These are phyloP conservation scores for Drosophila ochracea DNA, from an alignment of 2,888 invertebrate genomes.

Conservation along the genomic window DNA sequence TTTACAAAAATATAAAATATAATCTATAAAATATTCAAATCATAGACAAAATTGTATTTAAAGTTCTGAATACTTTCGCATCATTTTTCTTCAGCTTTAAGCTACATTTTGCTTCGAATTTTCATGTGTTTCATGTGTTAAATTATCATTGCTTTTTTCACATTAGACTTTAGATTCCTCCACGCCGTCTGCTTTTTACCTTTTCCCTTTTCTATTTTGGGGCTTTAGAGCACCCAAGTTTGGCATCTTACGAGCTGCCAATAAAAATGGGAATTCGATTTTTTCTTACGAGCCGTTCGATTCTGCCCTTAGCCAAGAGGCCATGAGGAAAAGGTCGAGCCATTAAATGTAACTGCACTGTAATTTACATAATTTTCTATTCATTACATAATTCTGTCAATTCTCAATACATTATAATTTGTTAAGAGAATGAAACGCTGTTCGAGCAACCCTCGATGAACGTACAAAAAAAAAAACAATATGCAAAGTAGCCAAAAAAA, in stretches of 20 bases:
- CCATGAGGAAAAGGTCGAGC: constrained; percentile 64
- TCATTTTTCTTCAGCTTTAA: constrained; percentile 1
- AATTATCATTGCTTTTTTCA: constrained; percentile 28
- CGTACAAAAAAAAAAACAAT: constrained; percentile 29
- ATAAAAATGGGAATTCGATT: constrained; percentile 64
- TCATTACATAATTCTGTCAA: constrained; percentile 85
- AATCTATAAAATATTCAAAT: neutral
- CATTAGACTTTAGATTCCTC: constrained; percentile 14
- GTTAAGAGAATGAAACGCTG: constrained; percentile 61
- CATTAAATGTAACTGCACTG: constrained; percentile 84
- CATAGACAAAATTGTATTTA: neutral
- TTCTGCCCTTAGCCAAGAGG: constrained; percentile 23
- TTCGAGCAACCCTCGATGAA: constrained; percentile 41
- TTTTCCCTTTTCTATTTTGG: constrained; percentile 23
- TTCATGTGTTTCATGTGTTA: neutral
- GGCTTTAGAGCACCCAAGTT: constrained; percentile 9
- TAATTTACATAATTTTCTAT: constrained; percentile 85
- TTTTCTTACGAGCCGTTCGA: constrained; percentile 36
- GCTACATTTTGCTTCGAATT: neutral
- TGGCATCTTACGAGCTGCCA: constrained; percentile 44
- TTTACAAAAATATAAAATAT: neutral
- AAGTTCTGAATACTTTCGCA: neutral
- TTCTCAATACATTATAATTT: constrained; percentile 84
- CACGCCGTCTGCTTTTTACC: constrained; percentile 12
- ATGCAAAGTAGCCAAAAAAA: constrained; percentile 44